phyloP scores from a whole-genome alignment of 2,113 vertebrate genomes.

The Festucalex cinctus region DNA sequence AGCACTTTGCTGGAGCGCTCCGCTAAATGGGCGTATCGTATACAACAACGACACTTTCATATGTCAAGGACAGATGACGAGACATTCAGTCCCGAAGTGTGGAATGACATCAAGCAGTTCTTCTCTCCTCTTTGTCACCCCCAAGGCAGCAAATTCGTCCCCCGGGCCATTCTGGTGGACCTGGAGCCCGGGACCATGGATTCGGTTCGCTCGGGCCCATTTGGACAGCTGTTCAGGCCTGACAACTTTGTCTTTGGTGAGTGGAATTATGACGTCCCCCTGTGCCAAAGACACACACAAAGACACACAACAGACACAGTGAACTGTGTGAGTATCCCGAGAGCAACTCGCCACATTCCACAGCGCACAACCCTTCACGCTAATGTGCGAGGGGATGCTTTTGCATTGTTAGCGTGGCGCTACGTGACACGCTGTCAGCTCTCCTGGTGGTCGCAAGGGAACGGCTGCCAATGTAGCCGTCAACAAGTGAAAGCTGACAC shows the following conservation, averaged over 20 bases:
- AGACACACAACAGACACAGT: not conserved
- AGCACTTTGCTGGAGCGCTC: slow-evolving; percentile 29
- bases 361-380: slow-evolving; percentile 20
- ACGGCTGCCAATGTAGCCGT: slow-evolving; percentile 36
- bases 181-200: slow-evolving; percentile 78
- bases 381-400: slow-evolving; percentile 21
- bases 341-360: not conserved
- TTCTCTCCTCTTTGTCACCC: slow-evolving; percentile 10
- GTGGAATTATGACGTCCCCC: slow-evolving; percentile 13
- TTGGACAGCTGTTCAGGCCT: slow-evolving; percentile 75
- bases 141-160: slow-evolving; percentile 73
- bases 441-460: slow-evolving; percentile 32
- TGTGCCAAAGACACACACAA: not conserved
- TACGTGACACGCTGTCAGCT: slow-evolving; percentile 37
- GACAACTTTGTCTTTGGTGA: slow-evolving; percentile 79
- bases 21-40: not conserved
- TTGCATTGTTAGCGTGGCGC: slow-evolving; percentile 26
- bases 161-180: slow-evolving; percentile 75
- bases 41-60: not conserved
- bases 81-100: not conserved
- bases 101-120: slow-evolving; percentile 8
- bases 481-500: slow-evolving; percentile 14
- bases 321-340: not conserved
- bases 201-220: slow-evolving; percentile 74
- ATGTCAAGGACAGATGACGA: not conserved